Percentiles rank a stretch among this genome's conserved stretches.
These are phyloP conservation scores for Drosophila suzukii DNA, from an alignment of 1,140 invertebrate genomes.

Conservation along the genomic window DNA sequence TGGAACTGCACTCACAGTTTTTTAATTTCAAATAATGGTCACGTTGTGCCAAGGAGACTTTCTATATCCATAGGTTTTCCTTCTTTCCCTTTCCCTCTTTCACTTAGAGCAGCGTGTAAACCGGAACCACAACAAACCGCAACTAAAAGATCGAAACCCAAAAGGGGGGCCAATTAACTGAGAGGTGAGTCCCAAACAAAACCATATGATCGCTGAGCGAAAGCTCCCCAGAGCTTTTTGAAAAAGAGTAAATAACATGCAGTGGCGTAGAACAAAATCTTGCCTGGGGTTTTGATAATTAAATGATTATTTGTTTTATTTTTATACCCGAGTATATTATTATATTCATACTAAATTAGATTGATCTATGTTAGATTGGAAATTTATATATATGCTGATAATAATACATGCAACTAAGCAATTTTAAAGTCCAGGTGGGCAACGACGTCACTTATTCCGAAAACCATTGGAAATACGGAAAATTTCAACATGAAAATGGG, in stretches of 20 bases:
- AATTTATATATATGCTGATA: too few species aligned
- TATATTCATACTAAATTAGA: too few species aligned
- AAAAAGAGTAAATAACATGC: neutral
- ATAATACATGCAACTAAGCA: too few species aligned
- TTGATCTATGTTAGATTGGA: too few species aligned
- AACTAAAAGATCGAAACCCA: conserved; percentile 37
- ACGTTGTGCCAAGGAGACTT: neutral
- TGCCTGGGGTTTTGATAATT: neutral
- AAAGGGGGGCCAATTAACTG: neutral
- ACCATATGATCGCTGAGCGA: conserved; percentile 24
- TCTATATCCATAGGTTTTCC: neutral
- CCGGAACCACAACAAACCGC: conserved; percentile 38
- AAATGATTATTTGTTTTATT: too few species aligned
- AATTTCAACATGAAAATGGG: too few species aligned
- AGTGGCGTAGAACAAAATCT: neutral
- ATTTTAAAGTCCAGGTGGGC: too few species aligned
- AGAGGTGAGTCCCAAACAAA: conserved; percentile 1
- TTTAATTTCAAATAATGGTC: neutral
- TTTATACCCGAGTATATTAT: too few species aligned
- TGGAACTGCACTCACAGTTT: conserved; percentile 10
- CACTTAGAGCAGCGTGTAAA: conserved; percentile 5
- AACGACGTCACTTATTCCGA: too few species aligned
- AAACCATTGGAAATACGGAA: too few species aligned
- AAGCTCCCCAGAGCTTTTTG: conserved; percentile 20
- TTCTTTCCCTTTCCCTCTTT: neutral